A percentile compares a stretch with the other conserved stretches of the same genome.
phyloP scores from a whole-genome alignment of 1,140 invertebrate genomes.

The Araneus ventricosus region DNA sequence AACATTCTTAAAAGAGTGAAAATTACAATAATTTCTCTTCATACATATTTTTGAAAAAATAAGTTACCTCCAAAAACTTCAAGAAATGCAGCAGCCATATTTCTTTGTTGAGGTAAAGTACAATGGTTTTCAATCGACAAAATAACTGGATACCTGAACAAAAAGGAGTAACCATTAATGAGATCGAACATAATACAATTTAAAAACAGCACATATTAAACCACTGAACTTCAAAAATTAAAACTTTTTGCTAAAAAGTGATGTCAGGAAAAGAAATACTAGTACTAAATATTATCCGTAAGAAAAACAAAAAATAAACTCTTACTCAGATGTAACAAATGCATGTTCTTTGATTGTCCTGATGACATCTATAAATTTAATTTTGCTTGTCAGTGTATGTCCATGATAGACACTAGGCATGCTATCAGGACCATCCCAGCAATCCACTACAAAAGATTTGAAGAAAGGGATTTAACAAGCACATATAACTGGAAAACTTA shows the following conservation, averaged over 20 bases:
- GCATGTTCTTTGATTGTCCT: constrained; percentile 97
- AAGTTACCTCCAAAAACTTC: constrained; percentile 91
- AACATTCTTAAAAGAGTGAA: too few relatives aligned
- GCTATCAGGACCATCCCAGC: constrained; percentile 98
- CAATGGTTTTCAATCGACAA: constrained; percentile 99
- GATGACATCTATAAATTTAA: constrained; percentile 97
- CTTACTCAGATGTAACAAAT: constrained; percentile 92
- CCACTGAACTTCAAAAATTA: neutral
- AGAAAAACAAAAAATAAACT: constrained; percentile 70
- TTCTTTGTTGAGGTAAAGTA: constrained; percentile 94
- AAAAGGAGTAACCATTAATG: constrained; percentile 83
- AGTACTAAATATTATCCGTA: neutral
- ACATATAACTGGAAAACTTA: too few relatives aligned
- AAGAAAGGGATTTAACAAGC: too few relatives aligned
- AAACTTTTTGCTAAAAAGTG: neutral
- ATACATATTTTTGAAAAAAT: neutral
- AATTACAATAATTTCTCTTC: neutral
- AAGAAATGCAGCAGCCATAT: constrained; percentile 94
- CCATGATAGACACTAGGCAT: constrained; percentile 97
- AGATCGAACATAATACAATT: constrained; percentile 95
- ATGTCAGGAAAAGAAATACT: neutral
- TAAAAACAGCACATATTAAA: neutral
- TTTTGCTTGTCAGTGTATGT: constrained; percentile 97
- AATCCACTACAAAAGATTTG: constrained; percentile 85
- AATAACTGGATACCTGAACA: constrained; percentile 93